phyloP scores from a whole-genome alignment of 2,797 vertebrate genomes.

The Buphagus erythrorhynchus region DNA sequence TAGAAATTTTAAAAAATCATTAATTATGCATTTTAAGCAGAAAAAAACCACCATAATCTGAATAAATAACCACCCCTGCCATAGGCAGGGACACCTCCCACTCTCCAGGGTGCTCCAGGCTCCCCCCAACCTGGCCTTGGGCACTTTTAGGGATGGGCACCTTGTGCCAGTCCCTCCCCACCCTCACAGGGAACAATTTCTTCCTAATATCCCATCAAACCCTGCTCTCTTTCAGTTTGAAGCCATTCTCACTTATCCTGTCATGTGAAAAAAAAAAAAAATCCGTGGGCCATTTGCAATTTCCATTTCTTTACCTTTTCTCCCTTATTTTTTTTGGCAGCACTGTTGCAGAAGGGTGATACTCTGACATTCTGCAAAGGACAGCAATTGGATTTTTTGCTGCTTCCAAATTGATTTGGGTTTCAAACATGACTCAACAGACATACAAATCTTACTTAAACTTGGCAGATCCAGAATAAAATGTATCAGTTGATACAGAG shows the following conservation, averaged over 20 bases:
- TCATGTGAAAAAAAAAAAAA: neutral
- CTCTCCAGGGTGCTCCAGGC: neutral
- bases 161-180: neutral
- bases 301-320: neutral
- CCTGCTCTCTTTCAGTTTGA: neutral
- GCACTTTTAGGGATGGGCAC: neutral
- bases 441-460: slow-evolving; percentile 56
- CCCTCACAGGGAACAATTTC: neutral
- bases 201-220: neutral
- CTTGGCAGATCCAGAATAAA: slow-evolving; percentile 13
- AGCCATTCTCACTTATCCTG: neutral
- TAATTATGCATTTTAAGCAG: neutral
- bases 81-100: neutral
- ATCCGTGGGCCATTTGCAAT: neutral
- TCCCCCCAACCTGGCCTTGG: neutral
- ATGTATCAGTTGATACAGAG: neutral
- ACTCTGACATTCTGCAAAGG: slow-evolving; percentile 31
- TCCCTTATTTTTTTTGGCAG: neutral
- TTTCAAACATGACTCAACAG: neutral
- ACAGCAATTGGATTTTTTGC: slow-evolving; percentile 33
- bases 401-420: slow-evolving; percentile 18
- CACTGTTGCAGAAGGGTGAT: neutral
- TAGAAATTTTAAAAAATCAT: neutral
- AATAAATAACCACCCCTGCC: neutral
- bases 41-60: neutral